Percentiles rank a stretch among this genome's conserved stretches.
phyloP scores from a whole-genome alignment of 1,140 invertebrate genomes.

The Tribolium madens region DNA sequence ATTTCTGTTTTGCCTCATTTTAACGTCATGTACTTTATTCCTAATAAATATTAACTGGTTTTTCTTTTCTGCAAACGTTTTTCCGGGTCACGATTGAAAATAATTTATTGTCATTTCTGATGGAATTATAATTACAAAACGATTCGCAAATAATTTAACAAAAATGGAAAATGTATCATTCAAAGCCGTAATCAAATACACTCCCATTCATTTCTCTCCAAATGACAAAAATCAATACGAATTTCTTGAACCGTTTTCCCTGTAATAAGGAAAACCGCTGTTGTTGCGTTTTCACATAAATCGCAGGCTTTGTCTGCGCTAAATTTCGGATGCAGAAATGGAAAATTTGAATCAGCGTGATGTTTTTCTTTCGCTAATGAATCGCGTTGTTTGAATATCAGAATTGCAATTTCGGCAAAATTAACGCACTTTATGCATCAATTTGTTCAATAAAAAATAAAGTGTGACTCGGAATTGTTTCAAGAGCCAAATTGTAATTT shows the following conservation, averaged over 20 bases:
- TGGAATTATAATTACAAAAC: background rate
- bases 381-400: background rate
- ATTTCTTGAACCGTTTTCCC: constrained; percentile 27
- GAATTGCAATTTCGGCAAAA: constrained; percentile 6
- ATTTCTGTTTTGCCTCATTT: too few species aligned
- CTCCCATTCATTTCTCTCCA: constrained; percentile 6
- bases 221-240: constrained; percentile 19
- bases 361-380: constrained; percentile 22
- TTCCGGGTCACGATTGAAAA: constrained; percentile 8
- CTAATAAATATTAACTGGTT: constrained; percentile 2
- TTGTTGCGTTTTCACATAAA: constrained; percentile 42
- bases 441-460: background rate
- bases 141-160: constrained; percentile 17
- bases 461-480: background rate
- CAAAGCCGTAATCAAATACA: constrained; percentile 3
- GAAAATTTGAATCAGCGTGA: constrained; percentile 29
- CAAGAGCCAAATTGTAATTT: background rate
- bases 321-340: constrained; percentile 42
- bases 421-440: background rate
- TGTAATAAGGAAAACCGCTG: constrained; percentile 43
- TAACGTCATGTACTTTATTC: too few species aligned
- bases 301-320: constrained; percentile 41
- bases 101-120: constrained; percentile 21
- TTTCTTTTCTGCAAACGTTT: background rate
- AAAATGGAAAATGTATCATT: constrained; percentile 23